Conservation (phyloP, 2,113 vertebrate species). For the Connochaetes taurinus region DNA sequence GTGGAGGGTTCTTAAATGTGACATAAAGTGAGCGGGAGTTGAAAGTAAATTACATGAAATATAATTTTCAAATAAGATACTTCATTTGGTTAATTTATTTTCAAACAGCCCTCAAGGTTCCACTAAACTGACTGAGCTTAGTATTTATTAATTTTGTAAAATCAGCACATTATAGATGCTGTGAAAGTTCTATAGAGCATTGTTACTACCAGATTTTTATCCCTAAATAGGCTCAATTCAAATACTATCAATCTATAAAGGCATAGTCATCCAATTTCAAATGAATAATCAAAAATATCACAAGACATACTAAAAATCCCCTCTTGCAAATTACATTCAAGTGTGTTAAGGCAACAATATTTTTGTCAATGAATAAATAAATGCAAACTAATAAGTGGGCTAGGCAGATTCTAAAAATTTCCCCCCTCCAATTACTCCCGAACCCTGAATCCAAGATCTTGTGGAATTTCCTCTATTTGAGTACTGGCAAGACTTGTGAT, state of each 20-base stretch:
- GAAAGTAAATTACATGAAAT: neutral
- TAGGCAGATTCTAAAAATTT: neutral
- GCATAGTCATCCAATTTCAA: neutral
- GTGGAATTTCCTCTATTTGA: neutral
- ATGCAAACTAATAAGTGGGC: rapidly evolving
- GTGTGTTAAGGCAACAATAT: neutral
- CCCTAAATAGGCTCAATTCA: neutral
- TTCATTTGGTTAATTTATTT: neutral
- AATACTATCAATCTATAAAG: neutral
- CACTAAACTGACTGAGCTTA: neutral
- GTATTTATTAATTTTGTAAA: neutral
- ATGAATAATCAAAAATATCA: neutral
- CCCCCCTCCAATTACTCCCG: neutral
- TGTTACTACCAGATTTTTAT: neutral
- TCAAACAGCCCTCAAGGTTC: neutral
- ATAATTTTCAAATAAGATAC: neutral
- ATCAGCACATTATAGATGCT: neutral
- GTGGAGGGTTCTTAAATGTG: neutral
- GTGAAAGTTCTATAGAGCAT: neutral
- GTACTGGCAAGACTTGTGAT: rapidly evolving
- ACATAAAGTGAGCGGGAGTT: neutral
- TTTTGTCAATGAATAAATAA: neutral
- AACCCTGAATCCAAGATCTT: neutral
- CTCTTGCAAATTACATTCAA: neutral
- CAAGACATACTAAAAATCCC: neutral